Base-by-base conservation (phyloP, 2,113 vertebrate genomes). In the Probosciger aterrimus region DNA sequence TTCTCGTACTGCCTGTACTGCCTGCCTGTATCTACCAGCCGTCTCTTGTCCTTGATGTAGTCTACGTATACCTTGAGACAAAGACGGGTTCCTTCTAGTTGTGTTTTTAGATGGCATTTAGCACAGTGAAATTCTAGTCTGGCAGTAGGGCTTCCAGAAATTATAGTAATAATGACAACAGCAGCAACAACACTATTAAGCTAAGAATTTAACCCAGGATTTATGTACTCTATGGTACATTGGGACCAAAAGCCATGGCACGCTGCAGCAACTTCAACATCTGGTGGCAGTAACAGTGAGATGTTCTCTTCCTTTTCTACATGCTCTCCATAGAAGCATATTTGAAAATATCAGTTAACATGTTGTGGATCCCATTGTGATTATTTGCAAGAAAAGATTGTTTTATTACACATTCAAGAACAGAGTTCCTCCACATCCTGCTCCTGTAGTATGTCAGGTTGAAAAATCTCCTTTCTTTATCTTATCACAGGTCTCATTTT, bases 221-320 rank as follows among this genome's bases (percentile, higher is more conserved):
- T 65, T 14, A 8, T 2, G 7, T 47, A 28, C 22, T 70, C 43
- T 25, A 4, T 4, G 8, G 6, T 46, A 49, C 2, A 1, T 46
- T 25, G 43, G 47, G 28, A 79, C 25, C 28, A 25, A 68, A 74
- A 57, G 24, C 33, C 35, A 15, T 1, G 1, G 67, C 30, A 5
- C 12, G 7, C 62, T 59, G 68, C 44, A 94, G 59, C 35, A 78
- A n/a, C 35, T 86, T 27, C 23, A 47, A 10, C 30, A 57, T 64
- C 31, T 23, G 44, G 28, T 69, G 39, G 4, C 63, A 91, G 30
- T 60, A 73, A 60, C 59, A 24, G 47, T 69, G 53, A 8, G 2
- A 62, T 4, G 1, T 80, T 62, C 30, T 83, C 18, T 7, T 84
- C 19, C 14, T 44, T 43, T 86, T 75, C 18, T 44, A 7, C 30